Evolutionary conservation across 2,797 vertebrate species (phyloP), one percentile per base, ranked within the genome.

Genomic region (Dryobates pubescens): DNA sequence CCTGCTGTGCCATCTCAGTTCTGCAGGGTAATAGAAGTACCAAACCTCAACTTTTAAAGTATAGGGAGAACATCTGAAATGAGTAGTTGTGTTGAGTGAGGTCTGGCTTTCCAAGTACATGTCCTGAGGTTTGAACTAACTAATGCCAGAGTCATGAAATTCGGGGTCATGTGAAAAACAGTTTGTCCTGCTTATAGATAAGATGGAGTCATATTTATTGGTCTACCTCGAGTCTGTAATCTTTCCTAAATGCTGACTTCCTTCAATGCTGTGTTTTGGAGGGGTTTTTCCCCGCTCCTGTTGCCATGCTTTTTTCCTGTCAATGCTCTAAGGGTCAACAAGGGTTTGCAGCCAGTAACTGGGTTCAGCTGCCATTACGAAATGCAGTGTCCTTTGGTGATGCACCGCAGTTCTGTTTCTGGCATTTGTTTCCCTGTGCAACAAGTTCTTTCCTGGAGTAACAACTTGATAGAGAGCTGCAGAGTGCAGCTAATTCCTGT

Each of bases 121-220:
- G 14, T 47, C 80, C 36, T 65, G 61, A 86, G 63, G 8, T 61
- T 92, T 82, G 34, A 88, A 77, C 43, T 80, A 3, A 17, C 22
- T 56, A 18, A 64, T 83, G 22, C 13, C 27, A 57, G 64, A 62
- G 64, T 69, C 61, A 8, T 19, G 43, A 77, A 70, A 86, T 68
- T 54, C 3, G 7, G 41, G 38, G 57, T 73, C 79, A 51, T 76
- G 41, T 74, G 43, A 92, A 91, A 83, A 87, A 45, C 41, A 64
- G 63, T 65, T 67, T 91, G 67, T 92, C 74, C 43, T 88, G 11
- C 57, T 90, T 70, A 41, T 63, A 93, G 90, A 68, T 85, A 87
- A 81, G 59, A 69, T 45, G 61, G 68, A 91, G 53, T 63, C 59
- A 26, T 32, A 12, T 72, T 81, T 78, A 36, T 20, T 47, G 36